Conservation (phyloP, 2,797 vertebrate genomes). For the Sebastes umbrosus region DNA sequence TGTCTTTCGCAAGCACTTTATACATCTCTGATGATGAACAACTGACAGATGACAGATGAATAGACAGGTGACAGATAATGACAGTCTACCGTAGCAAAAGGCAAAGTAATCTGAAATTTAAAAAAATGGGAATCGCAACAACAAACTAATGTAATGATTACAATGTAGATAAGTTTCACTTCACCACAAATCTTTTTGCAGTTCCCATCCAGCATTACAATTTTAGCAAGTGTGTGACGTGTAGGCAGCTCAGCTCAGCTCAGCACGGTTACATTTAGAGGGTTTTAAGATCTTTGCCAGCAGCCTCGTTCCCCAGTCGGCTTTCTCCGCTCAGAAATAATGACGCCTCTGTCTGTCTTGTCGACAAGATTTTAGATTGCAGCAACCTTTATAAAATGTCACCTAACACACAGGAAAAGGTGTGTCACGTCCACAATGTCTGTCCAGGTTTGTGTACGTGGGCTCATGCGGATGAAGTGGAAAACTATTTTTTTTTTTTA, state of each 20-base stretch:
- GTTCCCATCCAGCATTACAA: neutral
- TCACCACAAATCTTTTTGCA: neutral
- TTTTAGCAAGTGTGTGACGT: neutral
- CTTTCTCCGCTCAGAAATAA: slow-evolving; percentile 10
- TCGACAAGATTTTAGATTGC: slow-evolving; percentile 45
- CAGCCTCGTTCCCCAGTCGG: neutral
- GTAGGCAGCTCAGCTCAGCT: neutral
- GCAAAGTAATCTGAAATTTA: neutral
- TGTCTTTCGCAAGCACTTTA: too few species aligned
- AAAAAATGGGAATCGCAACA: too few species aligned
- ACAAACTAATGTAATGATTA: neutral
- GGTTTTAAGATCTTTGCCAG: slow-evolving; percentile 3
- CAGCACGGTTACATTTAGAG: slow-evolving; percentile 1
- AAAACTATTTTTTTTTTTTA: slow-evolving; percentile 2
- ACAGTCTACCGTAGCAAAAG: too few species aligned
- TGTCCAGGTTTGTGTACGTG: neutral
- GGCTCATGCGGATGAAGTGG: slow-evolving; percentile 21
- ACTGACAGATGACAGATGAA: too few species aligned
- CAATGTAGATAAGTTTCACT: neutral
- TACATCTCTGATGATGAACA: too few species aligned
- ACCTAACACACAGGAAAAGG: slow-evolving; percentile 13
- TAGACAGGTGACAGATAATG: too few species aligned
- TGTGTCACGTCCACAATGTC: neutral
- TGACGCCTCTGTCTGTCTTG: slow-evolving; percentile 15
- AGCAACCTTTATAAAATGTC: slow-evolving; percentile 67